These are phyloP conservation scores for Macrosteles quadrilineatus DNA, from an alignment of 1,140 invertebrate genomes.

Conservation along the genomic window DNA sequence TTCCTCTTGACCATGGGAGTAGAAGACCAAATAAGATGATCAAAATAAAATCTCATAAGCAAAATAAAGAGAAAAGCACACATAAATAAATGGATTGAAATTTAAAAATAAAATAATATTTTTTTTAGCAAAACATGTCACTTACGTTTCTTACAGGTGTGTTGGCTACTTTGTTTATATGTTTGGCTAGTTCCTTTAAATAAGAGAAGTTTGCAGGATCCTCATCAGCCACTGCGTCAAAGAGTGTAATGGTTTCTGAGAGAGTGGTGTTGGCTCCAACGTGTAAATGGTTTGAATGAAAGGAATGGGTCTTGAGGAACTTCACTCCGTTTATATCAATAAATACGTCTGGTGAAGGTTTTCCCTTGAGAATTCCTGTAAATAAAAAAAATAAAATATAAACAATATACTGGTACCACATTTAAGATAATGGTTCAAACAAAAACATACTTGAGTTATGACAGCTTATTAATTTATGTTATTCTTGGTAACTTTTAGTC, in stretches of 20 bases:
- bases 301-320: constrained; percentile 59
- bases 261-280: constrained; percentile 65
- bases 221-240: constrained; percentile 55
- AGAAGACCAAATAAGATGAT: too few species aligned
- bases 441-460: too few species aligned
- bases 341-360: constrained; percentile 45
- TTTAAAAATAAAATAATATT: too few species aligned
- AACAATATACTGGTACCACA: too few species aligned
- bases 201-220: constrained; percentile 50
- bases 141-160: constrained; percentile 72
- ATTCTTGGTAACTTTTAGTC: too few species aligned
- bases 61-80: too few species aligned
- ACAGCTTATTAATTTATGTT: too few species aligned
- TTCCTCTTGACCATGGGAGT: too few species aligned
- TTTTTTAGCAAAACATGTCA: too few species aligned
- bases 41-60: too few species aligned
- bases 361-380: constrained; percentile 10
- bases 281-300: constrained; percentile 54
- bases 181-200: constrained; percentile 55
- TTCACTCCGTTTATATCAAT: constrained; percentile 71
- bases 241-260: constrained; percentile 62
- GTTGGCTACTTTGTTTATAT: constrained; percentile 71
- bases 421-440: too few species aligned
- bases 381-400: neutral
- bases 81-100: too few species aligned